These are phyloP conservation scores for Ectobius pallidus DNA, from an alignment of 2,888 invertebrate species.

Conservation along the genomic window DNA sequence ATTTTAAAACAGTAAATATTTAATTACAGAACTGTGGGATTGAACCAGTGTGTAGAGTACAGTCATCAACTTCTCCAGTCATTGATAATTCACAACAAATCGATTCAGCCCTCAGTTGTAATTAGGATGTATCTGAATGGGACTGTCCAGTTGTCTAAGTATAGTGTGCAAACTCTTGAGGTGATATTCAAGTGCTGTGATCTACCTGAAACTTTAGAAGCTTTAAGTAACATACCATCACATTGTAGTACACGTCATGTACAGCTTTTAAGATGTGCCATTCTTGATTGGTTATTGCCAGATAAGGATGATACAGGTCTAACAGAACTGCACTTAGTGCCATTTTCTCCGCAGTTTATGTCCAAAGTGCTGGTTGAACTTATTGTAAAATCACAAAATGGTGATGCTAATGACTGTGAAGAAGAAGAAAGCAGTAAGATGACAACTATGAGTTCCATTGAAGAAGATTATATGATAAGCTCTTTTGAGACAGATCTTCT, in stretches of 20 bases:
- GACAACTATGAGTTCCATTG: neutral
- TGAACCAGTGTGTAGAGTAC: constrained; percentile 55
- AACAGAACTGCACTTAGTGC: neutral
- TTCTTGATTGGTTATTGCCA: constrained; percentile 50
- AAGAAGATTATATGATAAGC: constrained; percentile 21
- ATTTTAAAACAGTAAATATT: too few species aligned
- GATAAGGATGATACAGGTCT: neutral
- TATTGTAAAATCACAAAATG: constrained; percentile 7
- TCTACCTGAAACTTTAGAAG: constrained; percentile 47
- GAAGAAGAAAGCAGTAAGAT: neutral
- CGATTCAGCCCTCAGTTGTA: constrained; percentile 49
- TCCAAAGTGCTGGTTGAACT: constrained; percentile 14
- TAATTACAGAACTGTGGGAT: constrained; percentile 56
- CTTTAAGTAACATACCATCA: constrained; percentile 43
- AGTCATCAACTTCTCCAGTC: constrained; percentile 56
- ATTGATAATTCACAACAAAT: constrained; percentile 52
- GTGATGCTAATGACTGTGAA: neutral
- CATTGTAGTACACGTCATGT: constrained; percentile 33
- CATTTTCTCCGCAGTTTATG: neutral
- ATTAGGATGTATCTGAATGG: constrained; percentile 55
- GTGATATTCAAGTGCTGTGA: constrained; percentile 51
- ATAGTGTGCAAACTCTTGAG: constrained; percentile 54
- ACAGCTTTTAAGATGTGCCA: constrained; percentile 47
- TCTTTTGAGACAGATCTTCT: constrained; percentile 24
- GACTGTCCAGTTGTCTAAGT: constrained; percentile 51